Conservation (phyloP, 2,113 vertebrate species). For the Malurus alboscapulatus region DNA sequence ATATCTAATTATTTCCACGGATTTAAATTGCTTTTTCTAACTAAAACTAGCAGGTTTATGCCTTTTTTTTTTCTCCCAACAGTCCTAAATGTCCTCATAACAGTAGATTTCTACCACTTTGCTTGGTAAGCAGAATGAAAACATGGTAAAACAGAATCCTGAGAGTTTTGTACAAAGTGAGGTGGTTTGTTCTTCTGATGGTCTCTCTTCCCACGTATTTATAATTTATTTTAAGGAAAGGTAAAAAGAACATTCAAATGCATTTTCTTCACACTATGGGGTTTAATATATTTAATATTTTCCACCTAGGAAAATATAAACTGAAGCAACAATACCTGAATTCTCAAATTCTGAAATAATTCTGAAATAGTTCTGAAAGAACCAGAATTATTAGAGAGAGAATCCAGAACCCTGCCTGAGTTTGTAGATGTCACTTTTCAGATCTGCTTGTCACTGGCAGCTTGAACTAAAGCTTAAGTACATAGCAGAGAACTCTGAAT, state of each 20-base stretch:
- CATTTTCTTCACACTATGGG: background rate
- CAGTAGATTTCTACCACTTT: background rate
- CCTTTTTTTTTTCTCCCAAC: rapidly evolving
- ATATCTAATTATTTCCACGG: background rate
- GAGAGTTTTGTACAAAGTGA: background rate
- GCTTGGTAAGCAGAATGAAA: background rate
- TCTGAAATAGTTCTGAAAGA: too few species aligned
- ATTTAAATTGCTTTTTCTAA: background rate
- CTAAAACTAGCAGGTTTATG: background rate
- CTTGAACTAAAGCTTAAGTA: background rate
- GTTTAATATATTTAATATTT: background rate
- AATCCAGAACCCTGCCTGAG: background rate
- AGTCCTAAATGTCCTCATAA: background rate
- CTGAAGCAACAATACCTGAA: background rate
- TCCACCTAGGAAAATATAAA: background rate
- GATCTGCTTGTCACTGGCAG: background rate
- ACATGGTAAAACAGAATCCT: background rate
- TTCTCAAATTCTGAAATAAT: too few species aligned
- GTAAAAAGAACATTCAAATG: background rate
- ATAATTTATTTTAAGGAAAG: background rate
- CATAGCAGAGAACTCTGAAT: background rate
- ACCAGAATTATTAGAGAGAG: background rate
- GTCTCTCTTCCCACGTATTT: background rate
- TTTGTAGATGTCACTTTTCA: background rate
- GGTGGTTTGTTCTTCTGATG: background rate